These are phyloP conservation scores for Coregonus ussuriensis DNA, from an alignment of 2,797 vertebrate species.

Conservation along the genomic window DNA sequence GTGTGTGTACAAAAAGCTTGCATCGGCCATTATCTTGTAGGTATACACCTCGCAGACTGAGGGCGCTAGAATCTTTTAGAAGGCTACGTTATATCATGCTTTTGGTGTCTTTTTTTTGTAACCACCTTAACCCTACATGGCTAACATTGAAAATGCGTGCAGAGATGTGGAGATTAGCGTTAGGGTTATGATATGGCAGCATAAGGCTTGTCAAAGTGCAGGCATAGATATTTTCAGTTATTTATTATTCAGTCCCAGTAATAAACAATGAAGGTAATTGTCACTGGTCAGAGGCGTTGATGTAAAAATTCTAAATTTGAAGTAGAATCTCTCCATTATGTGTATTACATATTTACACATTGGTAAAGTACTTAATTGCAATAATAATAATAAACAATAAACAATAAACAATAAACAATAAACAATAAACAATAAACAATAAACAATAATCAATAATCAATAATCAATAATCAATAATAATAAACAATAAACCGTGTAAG, in stretches of 20 bases:
- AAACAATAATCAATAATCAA: no score
- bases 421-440: no score
- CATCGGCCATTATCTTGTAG: constrained; percentile 26
- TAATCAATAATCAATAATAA: no score
- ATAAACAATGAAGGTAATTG: neutral
- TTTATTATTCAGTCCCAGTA: neutral
- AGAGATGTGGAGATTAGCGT: neutral
- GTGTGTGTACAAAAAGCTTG: neutral
- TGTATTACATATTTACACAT: neutral
- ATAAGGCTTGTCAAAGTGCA: neutral
- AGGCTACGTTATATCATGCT: constrained; percentile 9
- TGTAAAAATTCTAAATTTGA: neutral
- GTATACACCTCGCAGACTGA: constrained; percentile 53
- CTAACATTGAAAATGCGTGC: neutral
- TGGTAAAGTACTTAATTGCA: no score
- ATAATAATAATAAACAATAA: no score
- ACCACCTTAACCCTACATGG: neutral
- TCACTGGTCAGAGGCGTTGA: neutral
- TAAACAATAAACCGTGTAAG: no score
- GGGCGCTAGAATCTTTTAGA: constrained; percentile 63
- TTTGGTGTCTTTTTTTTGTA: constrained; percentile 3
- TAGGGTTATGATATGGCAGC: neutral
- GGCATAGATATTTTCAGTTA: neutral
- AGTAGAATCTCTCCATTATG: neutral
- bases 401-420: no score